Conservation (phyloP, 2,888 invertebrate species). For the Ethmia dodecea region DNA sequence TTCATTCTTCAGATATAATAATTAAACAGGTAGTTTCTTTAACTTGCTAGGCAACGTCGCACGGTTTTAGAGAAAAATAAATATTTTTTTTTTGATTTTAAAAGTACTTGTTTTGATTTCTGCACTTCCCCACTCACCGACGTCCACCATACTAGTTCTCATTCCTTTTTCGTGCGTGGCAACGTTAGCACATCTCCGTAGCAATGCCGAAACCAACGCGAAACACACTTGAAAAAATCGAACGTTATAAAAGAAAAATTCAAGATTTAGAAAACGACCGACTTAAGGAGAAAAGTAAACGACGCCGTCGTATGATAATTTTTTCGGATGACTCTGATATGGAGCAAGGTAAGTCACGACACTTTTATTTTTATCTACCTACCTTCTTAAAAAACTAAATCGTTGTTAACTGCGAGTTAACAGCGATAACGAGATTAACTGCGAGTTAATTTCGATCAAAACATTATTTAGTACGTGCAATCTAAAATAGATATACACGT, state of each 20-base stretch:
- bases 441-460: constrained; percentile 5
- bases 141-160: too few species aligned
- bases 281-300: neutral
- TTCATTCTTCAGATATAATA: constrained; percentile 1
- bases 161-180: constrained; percentile 15
- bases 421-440: constrained; percentile 9
- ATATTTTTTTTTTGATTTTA: too few species aligned
- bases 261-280: constrained; percentile 1
- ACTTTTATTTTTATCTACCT: neutral
- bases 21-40: too few species aligned
- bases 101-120: too few species aligned
- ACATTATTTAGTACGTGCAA: neutral
- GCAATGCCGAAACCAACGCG: constrained; percentile 8
- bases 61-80: too few species aligned
- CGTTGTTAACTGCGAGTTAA: constrained; percentile 13
- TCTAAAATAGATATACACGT: neutral
- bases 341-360: neutral
- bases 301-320: neutral
- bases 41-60: too few species aligned
- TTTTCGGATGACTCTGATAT: neutral
- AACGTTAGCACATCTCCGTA: constrained; percentile 6
- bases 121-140: too few species aligned
- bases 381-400: neutral
- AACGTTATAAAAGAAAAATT: neutral
- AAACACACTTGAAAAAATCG: constrained; percentile 2